Conservation (phyloP, 1,140 invertebrate species). For the Hermetia illucens region DNA sequence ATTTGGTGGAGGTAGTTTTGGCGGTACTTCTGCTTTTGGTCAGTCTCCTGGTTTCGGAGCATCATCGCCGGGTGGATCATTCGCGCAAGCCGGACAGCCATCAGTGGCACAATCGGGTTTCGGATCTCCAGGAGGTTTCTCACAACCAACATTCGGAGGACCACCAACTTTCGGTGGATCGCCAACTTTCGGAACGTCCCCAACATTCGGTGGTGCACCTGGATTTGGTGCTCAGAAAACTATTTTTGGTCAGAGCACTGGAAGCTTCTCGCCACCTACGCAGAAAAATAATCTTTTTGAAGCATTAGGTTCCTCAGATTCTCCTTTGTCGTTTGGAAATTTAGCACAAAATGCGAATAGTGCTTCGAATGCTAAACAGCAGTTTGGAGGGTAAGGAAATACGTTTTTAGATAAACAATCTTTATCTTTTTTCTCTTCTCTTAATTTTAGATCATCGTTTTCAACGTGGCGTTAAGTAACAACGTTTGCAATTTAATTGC, state of each 20-base stretch:
- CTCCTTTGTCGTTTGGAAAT: slow-evolving; percentile 38
- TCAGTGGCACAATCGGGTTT: slow-evolving; percentile 29
- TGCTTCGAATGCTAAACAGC: slow-evolving; percentile 18
- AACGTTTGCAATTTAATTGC: background rate
- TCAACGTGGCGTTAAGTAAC: slow-evolving; percentile 22
- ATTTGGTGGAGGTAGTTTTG: too few relatives aligned
- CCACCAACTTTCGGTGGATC: slow-evolving; percentile 23
- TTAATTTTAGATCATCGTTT: slow-evolving; percentile 23
- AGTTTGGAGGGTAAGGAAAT: slow-evolving; percentile 32
- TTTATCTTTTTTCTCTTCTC: slow-evolving; percentile 5
- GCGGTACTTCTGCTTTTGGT: slow-evolving; percentile 15
- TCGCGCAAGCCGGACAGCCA: slow-evolving; percentile 12
- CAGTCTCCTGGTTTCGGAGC: slow-evolving; percentile 13
- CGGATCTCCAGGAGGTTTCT: slow-evolving; percentile 22
- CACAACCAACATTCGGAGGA: slow-evolving; percentile 15
- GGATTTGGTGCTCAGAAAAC: slow-evolving; percentile 34
- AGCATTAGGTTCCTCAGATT: slow-evolving; percentile 36
- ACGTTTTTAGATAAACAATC: too few relatives aligned
- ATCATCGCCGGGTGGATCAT: slow-evolving; percentile 6
- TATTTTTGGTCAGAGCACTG: slow-evolving; percentile 30
- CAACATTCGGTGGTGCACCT: slow-evolving; percentile 35
- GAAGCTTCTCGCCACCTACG: slow-evolving; percentile 20
- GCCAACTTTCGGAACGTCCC: slow-evolving; percentile 31
- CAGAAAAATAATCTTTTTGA: slow-evolving; percentile 36
- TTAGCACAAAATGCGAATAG: slow-evolving; percentile 34